Evolutionary conservation across 1,140 invertebrate species (phyloP).

Genomic region (Drosophila nannoptera): DNA sequence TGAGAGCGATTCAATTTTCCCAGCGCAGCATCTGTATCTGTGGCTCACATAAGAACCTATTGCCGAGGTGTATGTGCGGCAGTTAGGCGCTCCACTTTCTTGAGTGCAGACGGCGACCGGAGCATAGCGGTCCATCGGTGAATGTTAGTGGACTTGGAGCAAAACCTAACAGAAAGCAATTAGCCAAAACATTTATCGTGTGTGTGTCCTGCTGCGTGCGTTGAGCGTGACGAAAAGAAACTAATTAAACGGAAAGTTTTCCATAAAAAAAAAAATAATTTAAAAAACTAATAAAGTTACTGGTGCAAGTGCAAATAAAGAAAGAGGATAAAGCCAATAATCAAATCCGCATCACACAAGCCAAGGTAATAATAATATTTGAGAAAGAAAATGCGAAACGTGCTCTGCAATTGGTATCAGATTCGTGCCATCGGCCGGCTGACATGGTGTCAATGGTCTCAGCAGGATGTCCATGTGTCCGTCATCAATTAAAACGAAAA

Average conservation of each 20-base stretch:
- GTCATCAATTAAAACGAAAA: constrained; percentile 73
- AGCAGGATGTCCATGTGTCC: constrained; percentile 70
- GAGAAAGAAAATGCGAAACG: constrained; percentile 2
- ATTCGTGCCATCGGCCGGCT: constrained; percentile 42
- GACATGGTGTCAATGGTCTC: constrained; percentile 66
- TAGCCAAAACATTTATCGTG: constrained; percentile 23
- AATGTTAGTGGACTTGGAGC: constrained; percentile 14
- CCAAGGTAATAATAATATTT: constrained; percentile 32
- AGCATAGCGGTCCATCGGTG: constrained; percentile 49
- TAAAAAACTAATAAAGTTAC: constrained; percentile 26
- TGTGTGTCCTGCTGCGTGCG: constrained; percentile 51
- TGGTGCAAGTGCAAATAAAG: constrained; percentile 27
- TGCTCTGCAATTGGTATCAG: constrained; percentile 40
- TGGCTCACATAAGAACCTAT: constrained; percentile 72
- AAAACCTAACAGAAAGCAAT: constrained; percentile 15
- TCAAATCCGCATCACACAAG: neutral
- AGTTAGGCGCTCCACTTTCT: constrained; percentile 74
- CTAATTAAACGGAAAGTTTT: neutral
- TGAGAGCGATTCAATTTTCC: constrained; percentile 59
- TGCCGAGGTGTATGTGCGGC: constrained; percentile 50
- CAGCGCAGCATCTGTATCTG: constrained; percentile 54
- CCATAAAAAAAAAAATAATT: constrained; percentile 11
- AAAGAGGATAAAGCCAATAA: constrained; percentile 17
- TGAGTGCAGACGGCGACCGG: constrained; percentile 65
- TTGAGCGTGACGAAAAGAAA: constrained; percentile 25